Evolutionary conservation across 2,113 vertebrate genomes (phyloP).

Genomic region (Podiceps cristatus): DNA sequence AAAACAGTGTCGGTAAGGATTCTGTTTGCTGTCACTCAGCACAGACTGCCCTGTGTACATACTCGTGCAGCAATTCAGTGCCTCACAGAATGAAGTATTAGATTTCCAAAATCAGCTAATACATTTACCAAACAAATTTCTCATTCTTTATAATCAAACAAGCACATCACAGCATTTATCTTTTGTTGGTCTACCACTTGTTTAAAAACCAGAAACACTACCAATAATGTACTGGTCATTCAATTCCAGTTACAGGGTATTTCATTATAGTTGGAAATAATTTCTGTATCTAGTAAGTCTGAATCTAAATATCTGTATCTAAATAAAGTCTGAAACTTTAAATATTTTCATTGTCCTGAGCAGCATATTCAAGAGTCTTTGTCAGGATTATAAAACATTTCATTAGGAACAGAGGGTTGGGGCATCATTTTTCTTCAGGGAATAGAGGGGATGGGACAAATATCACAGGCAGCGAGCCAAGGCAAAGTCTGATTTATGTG

Average conservation of each 20-base stretch:
- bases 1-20: neutral
- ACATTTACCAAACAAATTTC: neutral
- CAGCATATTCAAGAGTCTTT: neutral
- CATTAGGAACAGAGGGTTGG: neutral
- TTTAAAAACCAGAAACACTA: neutral
- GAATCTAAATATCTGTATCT: too few relatives aligned
- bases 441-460: neutral
- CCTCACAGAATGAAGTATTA: neutral
- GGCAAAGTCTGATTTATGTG: neutral
- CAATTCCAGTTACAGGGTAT: neutral
- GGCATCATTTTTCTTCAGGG: neutral
- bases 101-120: neutral
- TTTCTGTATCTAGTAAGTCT: neutral
- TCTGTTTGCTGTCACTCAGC: slow-evolving; percentile 21
- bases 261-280: neutral
- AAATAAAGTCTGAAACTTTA: neutral
- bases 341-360: neutral
- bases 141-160: neutral
- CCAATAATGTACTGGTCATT: neutral
- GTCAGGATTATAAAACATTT: neutral
- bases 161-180: neutral
- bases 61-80: neutral
- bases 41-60: neutral
- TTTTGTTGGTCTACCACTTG: neutral
- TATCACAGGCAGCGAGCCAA: neutral